Percentiles rank a stretch among this genome's conserved stretches.
Conservation (phyloP, 1,140 invertebrate species). For the Sitophilus oryzae region DNA sequence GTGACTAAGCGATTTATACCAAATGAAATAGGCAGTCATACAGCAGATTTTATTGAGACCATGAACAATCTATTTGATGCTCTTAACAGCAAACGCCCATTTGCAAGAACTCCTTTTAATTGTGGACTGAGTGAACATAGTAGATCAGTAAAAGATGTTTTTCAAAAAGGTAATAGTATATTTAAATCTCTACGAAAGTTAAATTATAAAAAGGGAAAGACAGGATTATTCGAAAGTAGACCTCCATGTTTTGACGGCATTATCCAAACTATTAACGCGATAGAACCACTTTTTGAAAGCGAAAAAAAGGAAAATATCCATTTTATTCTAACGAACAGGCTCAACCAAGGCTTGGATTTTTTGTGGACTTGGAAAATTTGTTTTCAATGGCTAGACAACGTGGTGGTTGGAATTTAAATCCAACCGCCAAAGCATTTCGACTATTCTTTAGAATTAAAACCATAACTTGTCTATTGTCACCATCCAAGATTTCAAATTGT, state of each 20-base stretch:
- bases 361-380: constrained; percentile 32
- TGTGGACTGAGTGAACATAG: no score
- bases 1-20: constrained; percentile 21
- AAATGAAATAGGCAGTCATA: constrained; percentile 18
- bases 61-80: no score
- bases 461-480: constrained; percentile 19
- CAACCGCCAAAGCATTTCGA: constrained; percentile 19
- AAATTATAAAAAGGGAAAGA: no score
- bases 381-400: constrained; percentile 22
- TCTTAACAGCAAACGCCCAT: no score
- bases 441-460: constrained; percentile 21
- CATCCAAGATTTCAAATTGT: constrained; percentile 6
- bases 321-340: constrained; percentile 19
- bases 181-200: no score
- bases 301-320: constrained; percentile 19
- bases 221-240: background rate
- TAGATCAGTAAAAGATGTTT: no score
- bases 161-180: no score
- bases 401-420: constrained; percentile 28
- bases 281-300: constrained; percentile 11
- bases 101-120: no score
- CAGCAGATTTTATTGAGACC: constrained; percentile 31
- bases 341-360: constrained; percentile 35
- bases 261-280: constrained; percentile 21
- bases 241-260: constrained; percentile 23